These are phyloP conservation scores for Julus scandinavius DNA, from an alignment of 2,888 invertebrate species.

Conservation along the genomic window DNA sequence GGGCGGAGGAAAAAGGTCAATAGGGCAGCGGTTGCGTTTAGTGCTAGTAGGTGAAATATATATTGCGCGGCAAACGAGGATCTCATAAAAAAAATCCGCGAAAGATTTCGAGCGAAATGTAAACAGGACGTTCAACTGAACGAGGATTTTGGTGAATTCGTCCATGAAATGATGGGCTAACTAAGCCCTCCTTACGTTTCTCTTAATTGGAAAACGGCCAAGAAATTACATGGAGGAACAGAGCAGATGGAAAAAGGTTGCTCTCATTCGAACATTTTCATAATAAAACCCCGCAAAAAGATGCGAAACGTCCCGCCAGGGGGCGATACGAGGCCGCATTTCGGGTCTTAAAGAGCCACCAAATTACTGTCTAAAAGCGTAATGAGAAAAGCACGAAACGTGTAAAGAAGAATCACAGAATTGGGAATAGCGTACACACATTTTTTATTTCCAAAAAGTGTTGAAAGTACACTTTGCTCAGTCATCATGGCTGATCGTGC, in stretches of 20 bases:
- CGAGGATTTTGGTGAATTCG: neutral
- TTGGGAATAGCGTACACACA: too few species aligned
- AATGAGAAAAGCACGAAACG: too few species aligned
- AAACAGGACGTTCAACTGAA: neutral
- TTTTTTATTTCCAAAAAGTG: too few species aligned
- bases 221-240: neutral
- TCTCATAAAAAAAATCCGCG: neutral
- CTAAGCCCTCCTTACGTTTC: neutral
- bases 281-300: neutral
- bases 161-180: neutral
- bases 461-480: too few species aligned
- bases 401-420: too few species aligned
- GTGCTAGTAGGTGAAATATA: neutral
- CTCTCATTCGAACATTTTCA: neutral
- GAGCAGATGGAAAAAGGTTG: neutral
- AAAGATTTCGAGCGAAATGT: neutral
- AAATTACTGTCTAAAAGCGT: too few species aligned
- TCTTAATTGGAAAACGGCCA: neutral
- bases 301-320: neutral
- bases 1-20: neutral
- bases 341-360: too few species aligned
- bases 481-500: too few species aligned
- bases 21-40: neutral
- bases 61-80: neutral
- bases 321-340: neutral